Percentiles rank a stretch among this genome's conserved stretches.
phyloP scores from a whole-genome alignment of 2,888 invertebrate species.

The Oasisia sp. region DNA sequence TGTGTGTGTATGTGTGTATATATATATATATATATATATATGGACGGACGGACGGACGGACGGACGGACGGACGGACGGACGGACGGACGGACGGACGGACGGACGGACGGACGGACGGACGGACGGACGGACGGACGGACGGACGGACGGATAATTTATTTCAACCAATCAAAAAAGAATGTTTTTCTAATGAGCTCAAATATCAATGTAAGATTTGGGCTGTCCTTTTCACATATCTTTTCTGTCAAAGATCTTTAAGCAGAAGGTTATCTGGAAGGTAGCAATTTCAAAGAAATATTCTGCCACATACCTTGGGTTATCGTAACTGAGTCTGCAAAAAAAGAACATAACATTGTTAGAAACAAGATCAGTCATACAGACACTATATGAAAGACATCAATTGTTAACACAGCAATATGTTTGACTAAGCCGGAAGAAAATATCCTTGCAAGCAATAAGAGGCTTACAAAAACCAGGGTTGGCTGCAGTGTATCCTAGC shows the following conservation, averaged over 20 bases:
- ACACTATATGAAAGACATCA: neutral
- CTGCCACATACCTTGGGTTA: neutral
- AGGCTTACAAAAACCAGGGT: neutral
- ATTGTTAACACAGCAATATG: neutral
- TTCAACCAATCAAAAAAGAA: neutral
- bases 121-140: too few relatives aligned
- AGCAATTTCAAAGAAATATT: constrained; percentile 9
- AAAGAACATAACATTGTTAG: neutral
- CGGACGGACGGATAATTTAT: neutral
- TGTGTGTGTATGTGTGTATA: too few relatives aligned
- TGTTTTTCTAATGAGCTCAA: neutral
- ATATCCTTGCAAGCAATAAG: neutral
- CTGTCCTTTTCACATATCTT: neutral
- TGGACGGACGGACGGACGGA: too few relatives aligned
- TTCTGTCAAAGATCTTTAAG: neutral
- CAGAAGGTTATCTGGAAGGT: neutral
- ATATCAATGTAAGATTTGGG: neutral
- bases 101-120: too few relatives aligned
- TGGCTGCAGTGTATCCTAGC: neutral
- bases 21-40: too few relatives aligned
- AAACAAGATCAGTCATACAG: constrained; percentile 14
- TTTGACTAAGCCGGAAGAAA: neutral
- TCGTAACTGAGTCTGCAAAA: neutral
- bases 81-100: too few relatives aligned
- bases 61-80: too few relatives aligned